phyloP scores from a whole-genome alignment of 2,113 vertebrate genomes.

The Arothron firmamentum region DNA sequence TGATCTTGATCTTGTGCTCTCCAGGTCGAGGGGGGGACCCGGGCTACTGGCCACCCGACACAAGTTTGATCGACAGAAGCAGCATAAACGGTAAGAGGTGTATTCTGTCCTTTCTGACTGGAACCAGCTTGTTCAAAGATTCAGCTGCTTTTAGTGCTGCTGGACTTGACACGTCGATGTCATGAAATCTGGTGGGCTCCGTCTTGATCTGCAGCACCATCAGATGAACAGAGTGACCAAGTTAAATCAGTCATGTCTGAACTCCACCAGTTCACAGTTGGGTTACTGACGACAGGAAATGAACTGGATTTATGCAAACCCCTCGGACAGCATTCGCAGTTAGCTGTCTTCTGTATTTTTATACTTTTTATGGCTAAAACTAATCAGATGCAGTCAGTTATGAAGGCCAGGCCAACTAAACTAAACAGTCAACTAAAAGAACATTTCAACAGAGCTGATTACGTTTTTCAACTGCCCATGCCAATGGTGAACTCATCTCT shows the following conservation, averaged over 20 bases:
- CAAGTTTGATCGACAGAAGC: constrained; percentile 88
- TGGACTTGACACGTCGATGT: not conserved
- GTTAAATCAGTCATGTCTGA: constrained; percentile 24
- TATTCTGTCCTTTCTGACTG: constrained; percentile 3
- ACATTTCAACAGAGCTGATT: too few species aligned
- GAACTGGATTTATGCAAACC: too few species aligned
- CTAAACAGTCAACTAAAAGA: too few species aligned
- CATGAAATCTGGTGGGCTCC: not conserved
- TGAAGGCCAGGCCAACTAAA: too few species aligned
- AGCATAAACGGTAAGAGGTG: constrained; percentile 84
- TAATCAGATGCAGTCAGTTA: too few species aligned
- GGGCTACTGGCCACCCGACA: constrained; percentile 87
- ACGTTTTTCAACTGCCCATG: too few species aligned
- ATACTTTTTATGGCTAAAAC: too few species aligned
- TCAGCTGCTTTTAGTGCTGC: constrained; percentile 13
- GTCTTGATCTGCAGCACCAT: constrained; percentile 10
- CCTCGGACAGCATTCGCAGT: too few species aligned
- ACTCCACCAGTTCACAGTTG: not conserved
- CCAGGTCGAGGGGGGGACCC: constrained; percentile 91
- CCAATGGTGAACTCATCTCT: too few species aligned
- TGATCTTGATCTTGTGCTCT: not conserved
- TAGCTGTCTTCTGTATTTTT: too few species aligned
- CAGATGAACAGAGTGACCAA: constrained; percentile 8
- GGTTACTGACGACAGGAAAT: too few species aligned
- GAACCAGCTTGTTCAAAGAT: not conserved